Evolutionary conservation across 2,797 vertebrate genomes (phyloP), one percentile per base, ranked within the genome.

Genomic region (Tachyglossus aculeatus): DNA sequence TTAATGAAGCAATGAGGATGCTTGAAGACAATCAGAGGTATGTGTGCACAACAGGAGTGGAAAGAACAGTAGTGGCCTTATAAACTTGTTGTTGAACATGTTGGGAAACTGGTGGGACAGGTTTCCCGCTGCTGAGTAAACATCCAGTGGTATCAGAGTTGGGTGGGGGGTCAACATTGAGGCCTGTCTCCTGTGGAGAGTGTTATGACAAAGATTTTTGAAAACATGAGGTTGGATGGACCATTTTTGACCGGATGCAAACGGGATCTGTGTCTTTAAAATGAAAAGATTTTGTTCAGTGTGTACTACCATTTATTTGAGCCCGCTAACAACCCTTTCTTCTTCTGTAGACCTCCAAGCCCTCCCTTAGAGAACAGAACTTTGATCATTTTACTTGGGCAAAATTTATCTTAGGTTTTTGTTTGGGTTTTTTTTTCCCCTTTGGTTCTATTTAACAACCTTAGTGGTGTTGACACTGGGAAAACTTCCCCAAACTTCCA

Each of bases 1-100:
- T 99, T 79, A 96, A 94, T 9, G 95, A 98, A 74, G 97, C 96
- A 39, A 96, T 99, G 95, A 95, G 90, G 91, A 96, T 98, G 85
- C 88, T 99, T 39, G 95, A 94, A 84, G 94, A 96, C 41, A 92
- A 90, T 76, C 93, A 93, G 67, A 94, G 92, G 97, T 98, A 73
- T 53, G 45, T 54, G 16, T 33, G 50, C 16, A 21, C 29, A 34
- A 7, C 37, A 14, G 8, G n/a, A 37, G 11, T 22, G 29, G 21
- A 44, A 38, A 38, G 62, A 8, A 3, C 39, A 27, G 2, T 16
- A 13, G 5, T 7, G 7, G 12, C 24, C 18, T 21, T 59, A 1
- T 11, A 50, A 12, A 39, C 25, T 24, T 47, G 25, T 0, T 32
- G 59, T 34, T 43, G 15, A 39, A 1, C 34, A 47, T 29, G 39